Evolutionary conservation across 2,797 vertebrate genomes (phyloP), one percentile per base, ranked within the genome.

Genomic region (Brotula barbata): DNA sequence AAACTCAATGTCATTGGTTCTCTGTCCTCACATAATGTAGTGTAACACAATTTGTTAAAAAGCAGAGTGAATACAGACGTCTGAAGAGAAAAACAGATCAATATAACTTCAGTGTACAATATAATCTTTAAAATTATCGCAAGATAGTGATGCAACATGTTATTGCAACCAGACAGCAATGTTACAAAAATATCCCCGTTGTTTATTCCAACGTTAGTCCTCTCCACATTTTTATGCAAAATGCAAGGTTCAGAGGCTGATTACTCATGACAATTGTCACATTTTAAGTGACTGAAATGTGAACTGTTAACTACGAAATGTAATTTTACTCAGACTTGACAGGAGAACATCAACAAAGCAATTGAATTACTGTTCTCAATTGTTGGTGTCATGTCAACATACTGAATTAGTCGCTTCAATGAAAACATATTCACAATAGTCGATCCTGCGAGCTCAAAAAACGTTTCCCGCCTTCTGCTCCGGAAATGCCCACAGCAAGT

Each of bases 361-460:
- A 65, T 23, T 69, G 31, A 73, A 62, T 71, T 56, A 57, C 42
- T 41, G 70, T 63, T 75, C 54, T 56, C 36, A 46, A 68, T 52
- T 59, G 16, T 21, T 57, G 57, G 45, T 56, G 21, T 16, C 5
- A 40, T 6, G 23, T 50, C 46, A 42, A 10, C 37, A 31, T 15
- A 42, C 44, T 46, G 48, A 78, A 71, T 86, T 58, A 74, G 50
- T 59, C 8, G 33, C 37, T 72, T 75, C 68, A 68, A 10, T 43
- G 64, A 67, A 85, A 79, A 77, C 57, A 33, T 11, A 10, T n/a
- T n/a, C n/a, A n/a, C n/a, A n/a, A n/a, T n/a, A n/a, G n/a, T n/a
- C n/a, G n/a, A n/a, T n/a, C n/a, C n/a, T n/a, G n/a, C n/a, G n/a
- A n/a, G n/a, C n/a, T n/a, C n/a, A n/a, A n/a, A n/a, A n/a, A n/a